Base-by-base conservation (phyloP, 2,797 vertebrate species). In the Onychomys torridus region DNA sequence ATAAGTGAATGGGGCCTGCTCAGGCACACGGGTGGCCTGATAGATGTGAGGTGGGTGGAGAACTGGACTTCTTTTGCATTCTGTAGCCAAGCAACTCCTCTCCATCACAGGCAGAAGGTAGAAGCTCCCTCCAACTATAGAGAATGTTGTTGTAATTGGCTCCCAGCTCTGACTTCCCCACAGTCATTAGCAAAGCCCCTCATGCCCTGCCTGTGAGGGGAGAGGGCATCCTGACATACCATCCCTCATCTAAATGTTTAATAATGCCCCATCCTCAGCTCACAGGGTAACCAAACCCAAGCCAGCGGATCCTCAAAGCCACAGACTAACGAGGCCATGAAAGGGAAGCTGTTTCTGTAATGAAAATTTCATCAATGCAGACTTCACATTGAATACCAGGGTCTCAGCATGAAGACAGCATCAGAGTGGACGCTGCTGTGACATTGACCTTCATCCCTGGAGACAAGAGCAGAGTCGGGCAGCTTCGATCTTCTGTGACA, bases 281-380 rank as follows among this genome's bases (percentile, higher is more conserved):
- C 94, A 9, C 69, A n/a, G 75, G 79, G 96, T 94, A 97, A 98
- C 98, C 96, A 97, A 96, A 86, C 92, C 93, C 97, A 91, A 97
- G 97, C 97, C 91, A 97, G 87, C 77, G 11, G 94, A 67, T 83
- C 52, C 89, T 94, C 97, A 93, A 96, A 97, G 97, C 79, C 95
- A 55, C 81, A 76, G 93, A 91, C 87, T 93, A 94, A 97, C 95
- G 91, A 97, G 96, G 29, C 63, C 92, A 88, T 23, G 93, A 93
- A 40, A 97, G 84, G 83, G 83, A 81, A 90, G 93, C 96, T 89
- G 97, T 94, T 95, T 93, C 97, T 95, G 89, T 97, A 97, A 98
- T 98, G 98, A 97, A 98, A 98, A 96, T 97, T 98, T 97, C 94
- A 98, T 96, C 97, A 96, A 19, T 73, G 97, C 87, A 87, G 95